Percentiles rank a stretch among this genome's conserved stretches.
Evolutionary conservation across 1,140 invertebrate genomes (phyloP).

Genomic region (Mactra quadrangularis): DNA sequence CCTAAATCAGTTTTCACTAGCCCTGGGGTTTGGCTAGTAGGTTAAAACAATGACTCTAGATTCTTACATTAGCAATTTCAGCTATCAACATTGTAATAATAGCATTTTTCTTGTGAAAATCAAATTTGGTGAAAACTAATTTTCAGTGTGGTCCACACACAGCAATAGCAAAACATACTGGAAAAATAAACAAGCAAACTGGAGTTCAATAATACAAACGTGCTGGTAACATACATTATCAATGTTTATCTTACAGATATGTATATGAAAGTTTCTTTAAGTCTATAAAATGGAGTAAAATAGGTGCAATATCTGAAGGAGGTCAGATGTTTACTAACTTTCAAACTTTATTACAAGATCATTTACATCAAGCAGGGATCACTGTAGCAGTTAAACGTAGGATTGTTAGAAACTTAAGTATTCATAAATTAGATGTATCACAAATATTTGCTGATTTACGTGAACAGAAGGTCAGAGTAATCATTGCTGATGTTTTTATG

Average conservation of each 20-base stretch:
- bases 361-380: constrained; percentile 85
- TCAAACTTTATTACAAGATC: constrained; percentile 89
- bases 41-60: no score
- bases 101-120: no score
- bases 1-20: no score
- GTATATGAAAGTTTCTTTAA: constrained; percentile 89
- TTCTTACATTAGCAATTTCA: no score
- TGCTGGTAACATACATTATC: no score
- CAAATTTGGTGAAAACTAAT: no score
- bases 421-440: constrained; percentile 70
- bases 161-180: no score
- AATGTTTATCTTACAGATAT: constrained; percentile 84
- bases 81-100: no score
- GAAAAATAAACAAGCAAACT: no score
- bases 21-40: no score
- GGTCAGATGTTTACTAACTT: constrained; percentile 93
- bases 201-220: no score
- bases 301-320: constrained; percentile 91
- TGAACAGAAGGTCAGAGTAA: constrained; percentile 87
- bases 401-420: constrained; percentile 82
- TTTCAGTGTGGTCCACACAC: no score
- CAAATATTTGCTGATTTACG: constrained; percentile 90
- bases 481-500: constrained; percentile 92
- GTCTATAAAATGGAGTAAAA: constrained; percentile 87
- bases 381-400: constrained; percentile 89